These are phyloP conservation scores for Zele albiditarsus DNA, from an alignment of 2,888 invertebrate species.

Conservation along the genomic window DNA sequence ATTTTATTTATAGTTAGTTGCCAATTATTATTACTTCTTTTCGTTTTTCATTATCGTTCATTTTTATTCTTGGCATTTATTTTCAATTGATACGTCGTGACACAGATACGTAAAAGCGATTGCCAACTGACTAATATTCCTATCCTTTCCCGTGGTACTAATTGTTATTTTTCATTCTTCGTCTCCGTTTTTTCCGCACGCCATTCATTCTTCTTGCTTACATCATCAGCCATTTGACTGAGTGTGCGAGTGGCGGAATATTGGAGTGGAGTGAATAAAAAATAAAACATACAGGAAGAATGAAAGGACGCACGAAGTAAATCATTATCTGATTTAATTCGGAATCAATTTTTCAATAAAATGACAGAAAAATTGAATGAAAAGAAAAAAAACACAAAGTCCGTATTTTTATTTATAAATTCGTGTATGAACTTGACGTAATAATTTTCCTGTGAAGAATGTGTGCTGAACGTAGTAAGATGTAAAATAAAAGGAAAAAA, in stretches of 20 bases:
- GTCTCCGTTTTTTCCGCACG: constrained; percentile 23
- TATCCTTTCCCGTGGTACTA: constrained; percentile 55
- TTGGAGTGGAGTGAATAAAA: constrained; percentile 8
- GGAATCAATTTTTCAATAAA: constrained; percentile 3
- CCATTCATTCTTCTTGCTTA: constrained; percentile 21
- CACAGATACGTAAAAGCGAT: constrained; percentile 48
- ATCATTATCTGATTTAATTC: neutral
- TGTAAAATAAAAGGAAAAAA: neutral
- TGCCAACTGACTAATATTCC: constrained; percentile 55
- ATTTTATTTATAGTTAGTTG: constrained; percentile 10
- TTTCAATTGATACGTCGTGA: constrained; percentile 41
- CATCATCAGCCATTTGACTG: constrained; percentile 6
- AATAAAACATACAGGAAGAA: neutral
- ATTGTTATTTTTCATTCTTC: constrained; percentile 46
- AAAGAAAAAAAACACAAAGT: neutral
- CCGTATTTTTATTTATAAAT: neutral
- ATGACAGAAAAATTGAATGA: constrained; percentile 1
- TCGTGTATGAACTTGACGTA: neutral
- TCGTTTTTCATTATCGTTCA: constrained; percentile 22
- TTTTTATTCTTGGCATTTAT: constrained; percentile 21
- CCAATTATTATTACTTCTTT: neutral
- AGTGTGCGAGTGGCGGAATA: constrained; percentile 6
- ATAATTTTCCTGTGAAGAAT: neutral
- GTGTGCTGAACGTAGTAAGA: constrained; percentile 5
- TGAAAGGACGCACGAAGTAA: neutral